phyloP scores from a whole-genome alignment of 2,888 invertebrate species.

The Sarcophaga subvicina region DNA sequence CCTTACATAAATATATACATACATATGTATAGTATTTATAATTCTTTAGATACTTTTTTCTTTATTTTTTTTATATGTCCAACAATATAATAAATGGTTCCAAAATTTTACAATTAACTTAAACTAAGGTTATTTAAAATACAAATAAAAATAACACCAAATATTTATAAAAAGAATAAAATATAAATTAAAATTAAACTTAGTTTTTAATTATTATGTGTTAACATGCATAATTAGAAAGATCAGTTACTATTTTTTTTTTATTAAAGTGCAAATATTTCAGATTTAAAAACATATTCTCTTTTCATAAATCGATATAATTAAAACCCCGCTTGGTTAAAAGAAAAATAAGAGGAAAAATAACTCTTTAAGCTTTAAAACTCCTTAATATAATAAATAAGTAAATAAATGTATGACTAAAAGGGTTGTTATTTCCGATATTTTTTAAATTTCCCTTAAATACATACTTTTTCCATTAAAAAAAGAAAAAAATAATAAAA shows the following conservation, averaged over 20 bases:
- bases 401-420: not conserved
- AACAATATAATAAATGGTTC: constrained; percentile 22
- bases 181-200: constrained; percentile 3
- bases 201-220: constrained; percentile 20
- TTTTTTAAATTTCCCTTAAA: not conserved
- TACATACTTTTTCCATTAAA: not conserved
- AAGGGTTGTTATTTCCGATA: not conserved
- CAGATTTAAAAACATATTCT: not conserved
- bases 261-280: constrained; percentile 3
- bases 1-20: not conserved
- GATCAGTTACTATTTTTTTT: not conserved
- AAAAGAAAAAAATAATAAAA: too few species aligned
- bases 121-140: constrained; percentile 43
- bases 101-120: constrained; percentile 27
- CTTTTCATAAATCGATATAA: not conserved
- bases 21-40: not conserved
- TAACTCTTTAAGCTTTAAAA: not conserved
- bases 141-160: constrained; percentile 66
- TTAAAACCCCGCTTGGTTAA: not conserved
- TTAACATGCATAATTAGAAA: not conserved
- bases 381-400: not conserved
- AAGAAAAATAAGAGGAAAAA: too few species aligned
- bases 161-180: constrained; percentile 35
- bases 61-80: not conserved
- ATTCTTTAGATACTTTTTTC: not conserved